phyloP scores from a whole-genome alignment of 1,140 invertebrate genomes.

The Meloidogyne floridensis region DNA sequence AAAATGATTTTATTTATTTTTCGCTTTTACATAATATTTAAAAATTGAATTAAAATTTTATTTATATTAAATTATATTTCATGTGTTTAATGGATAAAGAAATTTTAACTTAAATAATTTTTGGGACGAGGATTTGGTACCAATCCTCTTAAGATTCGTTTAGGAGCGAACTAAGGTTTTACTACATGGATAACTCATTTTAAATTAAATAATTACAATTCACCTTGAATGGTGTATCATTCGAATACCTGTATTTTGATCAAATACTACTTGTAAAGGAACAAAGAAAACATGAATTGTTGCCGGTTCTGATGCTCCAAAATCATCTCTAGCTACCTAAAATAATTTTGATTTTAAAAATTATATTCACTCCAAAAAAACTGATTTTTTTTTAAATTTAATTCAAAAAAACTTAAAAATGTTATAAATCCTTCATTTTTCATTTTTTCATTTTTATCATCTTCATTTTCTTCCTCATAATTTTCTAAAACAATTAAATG shows the following conservation, averaged over 20 bases:
- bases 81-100: too few species aligned
- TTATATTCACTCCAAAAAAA: too few species aligned
- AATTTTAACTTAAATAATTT: too few species aligned
- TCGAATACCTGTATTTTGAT: conserved; percentile 26
- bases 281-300: conserved; percentile 26
- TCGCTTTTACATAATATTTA: too few species aligned
- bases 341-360: conserved; percentile 25
- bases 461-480: conserved; percentile 11
- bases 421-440: neutral
- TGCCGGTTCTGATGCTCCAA: conserved; percentile 29
- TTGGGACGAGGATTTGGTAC: too few species aligned
- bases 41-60: too few species aligned
- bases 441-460: neutral
- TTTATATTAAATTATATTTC: too few species aligned
- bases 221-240: conserved; percentile 34
- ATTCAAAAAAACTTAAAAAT: conserved; percentile 18
- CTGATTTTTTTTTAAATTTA: neutral
- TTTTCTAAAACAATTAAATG: conserved; percentile 30
- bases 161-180: too few species aligned
- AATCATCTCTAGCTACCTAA: conserved; percentile 27
- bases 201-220: conserved; percentile 35
- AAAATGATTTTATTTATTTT: too few species aligned
- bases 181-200: conserved; percentile 12
- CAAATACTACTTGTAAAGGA: conserved; percentile 18
- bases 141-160: too few species aligned